Conservation (phyloP, 2,113 vertebrate genomes). For the Epinephelus cyanopodus region DNA sequence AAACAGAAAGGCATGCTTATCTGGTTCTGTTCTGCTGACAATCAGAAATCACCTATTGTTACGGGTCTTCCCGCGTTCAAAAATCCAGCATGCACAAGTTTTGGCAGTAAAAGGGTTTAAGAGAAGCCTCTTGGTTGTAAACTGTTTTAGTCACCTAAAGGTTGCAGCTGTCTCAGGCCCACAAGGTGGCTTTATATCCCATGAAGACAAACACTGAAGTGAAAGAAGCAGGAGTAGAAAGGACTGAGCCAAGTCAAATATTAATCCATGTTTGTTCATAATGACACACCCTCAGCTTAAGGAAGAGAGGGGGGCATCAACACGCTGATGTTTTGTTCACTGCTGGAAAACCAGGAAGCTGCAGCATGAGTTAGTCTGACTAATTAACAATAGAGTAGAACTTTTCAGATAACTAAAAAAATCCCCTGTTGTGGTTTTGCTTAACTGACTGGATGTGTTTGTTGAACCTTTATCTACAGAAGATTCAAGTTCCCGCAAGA, state of each 20-base stretch:
- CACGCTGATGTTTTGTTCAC: slow-evolving; percentile 10
- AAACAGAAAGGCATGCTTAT: no score
- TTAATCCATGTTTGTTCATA: slow-evolving; percentile 79
- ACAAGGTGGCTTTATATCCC: not conserved
- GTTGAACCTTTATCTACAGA: slow-evolving; percentile 69
- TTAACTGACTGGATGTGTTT: slow-evolving; percentile 29
- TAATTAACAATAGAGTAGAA: slow-evolving; percentile 67
- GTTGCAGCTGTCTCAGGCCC: not conserved
- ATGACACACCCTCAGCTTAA: slow-evolving; percentile 80
- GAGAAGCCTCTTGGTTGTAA: not conserved
- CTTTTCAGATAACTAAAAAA: slow-evolving; percentile 36
- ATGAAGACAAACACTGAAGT: slow-evolving; percentile 59
- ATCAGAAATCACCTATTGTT: no score
- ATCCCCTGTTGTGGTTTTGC: slow-evolving; percentile 49
- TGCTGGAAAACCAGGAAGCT: slow-evolving; percentile 41
- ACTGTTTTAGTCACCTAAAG: not conserved
- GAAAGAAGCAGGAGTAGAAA: slow-evolving; percentile 44
- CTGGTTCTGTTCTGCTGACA: no score
- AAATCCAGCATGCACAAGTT: no score
- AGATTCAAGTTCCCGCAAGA: slow-evolving; percentile 65
- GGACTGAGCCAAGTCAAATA: slow-evolving; percentile 79
- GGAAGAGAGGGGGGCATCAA: slow-evolving; percentile 42
- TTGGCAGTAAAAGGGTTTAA: no score
- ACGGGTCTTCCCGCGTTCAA: no score
- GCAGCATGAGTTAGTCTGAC: slow-evolving; percentile 10